These are phyloP conservation scores for Chlorops oryzae DNA, from an alignment of 1,140 invertebrate genomes.

Conservation along the genomic window DNA sequence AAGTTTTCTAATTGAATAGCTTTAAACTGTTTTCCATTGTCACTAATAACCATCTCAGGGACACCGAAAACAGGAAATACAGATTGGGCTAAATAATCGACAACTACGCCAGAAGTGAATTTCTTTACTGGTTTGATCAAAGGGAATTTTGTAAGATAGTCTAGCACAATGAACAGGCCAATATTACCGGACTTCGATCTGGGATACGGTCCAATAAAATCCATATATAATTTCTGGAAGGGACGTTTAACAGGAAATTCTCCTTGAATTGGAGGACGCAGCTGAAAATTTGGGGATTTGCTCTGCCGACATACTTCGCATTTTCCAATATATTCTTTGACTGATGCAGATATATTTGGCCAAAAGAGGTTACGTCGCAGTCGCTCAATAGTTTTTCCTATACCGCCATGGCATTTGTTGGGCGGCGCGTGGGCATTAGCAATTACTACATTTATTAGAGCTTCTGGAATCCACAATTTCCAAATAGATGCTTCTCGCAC, in stretches of 20 bases:
- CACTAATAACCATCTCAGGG: too few species aligned
- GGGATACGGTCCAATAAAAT: slow-evolving; percentile 6
- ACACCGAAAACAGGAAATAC: too few species aligned
- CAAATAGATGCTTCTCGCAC: neutral
- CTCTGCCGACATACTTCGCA: neutral
- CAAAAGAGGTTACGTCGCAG: neutral
- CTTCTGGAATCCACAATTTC: neutral
- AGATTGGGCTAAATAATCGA: neutral
- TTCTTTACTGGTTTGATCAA: slow-evolving; percentile 4
- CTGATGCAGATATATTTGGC: neutral
- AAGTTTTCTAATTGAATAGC: too few species aligned
- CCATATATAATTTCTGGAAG: slow-evolving; percentile 3
- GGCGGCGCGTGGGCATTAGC: too few species aligned
- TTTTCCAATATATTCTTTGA: neutral
- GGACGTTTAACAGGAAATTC: neutral
- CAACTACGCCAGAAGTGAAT: neutral
- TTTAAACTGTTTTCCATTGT: too few species aligned
- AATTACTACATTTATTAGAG: neutral
- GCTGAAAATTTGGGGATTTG: neutral
- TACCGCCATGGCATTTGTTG: slow-evolving; percentile 3
- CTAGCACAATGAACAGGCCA: slow-evolving; percentile 1
- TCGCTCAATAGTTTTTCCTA: neutral
- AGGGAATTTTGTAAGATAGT: slow-evolving; percentile 5
- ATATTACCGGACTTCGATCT: neutral
- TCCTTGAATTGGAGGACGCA: neutral